Base-by-base conservation (phyloP, 2,888 invertebrate genomes). In the Tetragonula carbonaria region DNA sequence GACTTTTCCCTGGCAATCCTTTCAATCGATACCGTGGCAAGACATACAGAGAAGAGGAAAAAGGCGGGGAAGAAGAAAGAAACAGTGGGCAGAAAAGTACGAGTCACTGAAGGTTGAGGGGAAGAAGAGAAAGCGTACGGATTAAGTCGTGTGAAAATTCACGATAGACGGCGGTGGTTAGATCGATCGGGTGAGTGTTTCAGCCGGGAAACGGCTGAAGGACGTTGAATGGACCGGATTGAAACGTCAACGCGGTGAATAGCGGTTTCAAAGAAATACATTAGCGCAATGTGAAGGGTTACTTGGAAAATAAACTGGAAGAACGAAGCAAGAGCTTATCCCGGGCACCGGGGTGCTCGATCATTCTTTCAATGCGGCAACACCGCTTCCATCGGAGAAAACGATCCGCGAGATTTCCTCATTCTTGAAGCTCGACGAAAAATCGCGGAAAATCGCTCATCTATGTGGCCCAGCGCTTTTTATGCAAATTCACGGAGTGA, bases 111-210 rank as follows among this genome's bases (percentile, higher is more conserved):
- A 16, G 21, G 21, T n/a, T 13, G 79, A 67, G 51, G 55, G 11
- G n/a, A n/a, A 2, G 11, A 57, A 57, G 21, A 23, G 71, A 23
- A 11, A 28, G 53, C 45, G 68, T 59, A 73, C 77, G 86, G 86
- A 91, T 91, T 87, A 89, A 91, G 89, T 89, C 86, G 88, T 88
- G 89, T 86, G 88, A 90, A 90, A 89, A 88, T 88, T 88, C 79
- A 83, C 81, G 91, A 84, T 76, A 86, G 81, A 84, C 77, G 71
- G 78, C 71, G 80, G 86, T 84, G 88, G 88, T 90, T 91, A 93
- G 93, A 93, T 93, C 92, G 93, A 93, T 93, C 91, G 93, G 88
- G 74, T 80, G 89, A 90, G 90, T 90, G 91, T 92, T 93, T 92
- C 80, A 81, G 33, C 68, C 57, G 74, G 73, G 85, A 78, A 86